Percentiles rank a stretch among this genome's conserved stretches.
phyloP scores from a whole-genome alignment of 2,888 invertebrate genomes.

The Tipula vernalis region DNA sequence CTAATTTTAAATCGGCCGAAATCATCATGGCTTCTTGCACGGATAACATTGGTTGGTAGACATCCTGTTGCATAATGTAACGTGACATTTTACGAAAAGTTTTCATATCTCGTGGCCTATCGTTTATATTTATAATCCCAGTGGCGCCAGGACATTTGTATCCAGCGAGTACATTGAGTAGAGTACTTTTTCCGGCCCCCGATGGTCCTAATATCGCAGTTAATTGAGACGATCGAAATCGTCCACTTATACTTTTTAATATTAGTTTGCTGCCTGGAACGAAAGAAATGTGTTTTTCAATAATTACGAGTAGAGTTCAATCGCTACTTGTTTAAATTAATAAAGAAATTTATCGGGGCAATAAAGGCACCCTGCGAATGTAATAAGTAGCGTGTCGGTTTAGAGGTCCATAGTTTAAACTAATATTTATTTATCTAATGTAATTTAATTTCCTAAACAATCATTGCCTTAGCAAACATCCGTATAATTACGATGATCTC shows the following conservation, averaged over 20 bases:
- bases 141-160: slow-evolving; percentile 61
- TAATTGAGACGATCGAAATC: slow-evolving; percentile 73
- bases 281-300: slow-evolving; percentile 14
- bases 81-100: slow-evolving; percentile 79
- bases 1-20: slow-evolving; percentile 81
- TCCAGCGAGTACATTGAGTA: slow-evolving; percentile 80
- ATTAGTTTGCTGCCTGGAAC: slow-evolving; percentile 64
- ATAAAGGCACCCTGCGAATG: no score
- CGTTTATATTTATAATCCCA: slow-evolving; percentile 70
- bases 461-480: not conserved
- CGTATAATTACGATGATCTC: not conserved
- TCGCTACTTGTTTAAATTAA: not conserved
- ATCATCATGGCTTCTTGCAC: slow-evolving; percentile 80
- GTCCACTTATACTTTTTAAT: slow-evolving; percentile 66
- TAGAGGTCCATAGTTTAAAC: not conserved
- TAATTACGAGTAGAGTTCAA: not conserved
- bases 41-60: slow-evolving; percentile 74
- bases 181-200: slow-evolving; percentile 83
- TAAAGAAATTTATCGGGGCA: not conserved
- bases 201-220: slow-evolving; percentile 90
- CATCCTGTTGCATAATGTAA: slow-evolving; percentile 92
- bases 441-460: not conserved
- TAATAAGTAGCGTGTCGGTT: not conserved
- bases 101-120: slow-evolving; percentile 57
- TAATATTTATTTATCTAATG: not conserved